A percentile compares a stretch with the other conserved stretches of the same genome.
Conservation (phyloP, 2,888 invertebrate species). For the Lepidocyrtoides sp. region DNA sequence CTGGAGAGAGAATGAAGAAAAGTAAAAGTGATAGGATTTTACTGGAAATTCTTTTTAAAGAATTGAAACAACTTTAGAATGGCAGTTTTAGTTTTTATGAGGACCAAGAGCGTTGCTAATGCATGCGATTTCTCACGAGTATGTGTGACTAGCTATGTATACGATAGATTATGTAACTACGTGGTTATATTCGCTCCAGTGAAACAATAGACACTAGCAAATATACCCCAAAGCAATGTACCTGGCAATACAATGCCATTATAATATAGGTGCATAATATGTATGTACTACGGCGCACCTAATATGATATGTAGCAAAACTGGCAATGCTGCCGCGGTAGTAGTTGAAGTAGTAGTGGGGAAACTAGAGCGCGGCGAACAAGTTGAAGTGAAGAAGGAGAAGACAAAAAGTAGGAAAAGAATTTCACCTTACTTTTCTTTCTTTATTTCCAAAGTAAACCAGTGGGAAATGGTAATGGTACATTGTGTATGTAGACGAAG, state of each 20-base stretch:
- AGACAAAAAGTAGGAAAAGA: constrained; percentile 58
- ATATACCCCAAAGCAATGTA: not conserved
- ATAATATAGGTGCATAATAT: not conserved
- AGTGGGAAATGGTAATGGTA: constrained; percentile 58
- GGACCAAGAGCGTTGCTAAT: constrained; percentile 52
- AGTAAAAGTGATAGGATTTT: constrained; percentile 56
- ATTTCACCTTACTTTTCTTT: constrained; percentile 51
- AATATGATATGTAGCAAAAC: too few relatives aligned
- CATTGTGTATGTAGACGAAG: constrained; percentile 39
- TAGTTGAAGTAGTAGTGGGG: not conserved
- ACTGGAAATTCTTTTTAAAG: constrained; percentile 52
- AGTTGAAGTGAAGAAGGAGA: constrained; percentile 49
- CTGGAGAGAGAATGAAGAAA: not conserved
- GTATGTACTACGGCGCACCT: too few relatives aligned
- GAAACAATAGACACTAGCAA: constrained; percentile 33
- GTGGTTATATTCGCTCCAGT: not conserved
- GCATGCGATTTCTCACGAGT: constrained; percentile 59
- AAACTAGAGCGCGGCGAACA: constrained; percentile 58
- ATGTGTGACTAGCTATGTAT: constrained; percentile 32
- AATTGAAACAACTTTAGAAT: constrained; percentile 64
- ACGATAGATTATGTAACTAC: too few relatives aligned
- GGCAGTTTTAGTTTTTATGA: constrained; percentile 65
- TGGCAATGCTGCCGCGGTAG: too few relatives aligned
- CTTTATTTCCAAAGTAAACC: constrained; percentile 66
- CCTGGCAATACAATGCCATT: too few relatives aligned